These are phyloP conservation scores for Pantherophis alleghaniensis DNA, from an alignment of 2,797 vertebrate species.

Conservation along the genomic window DNA sequence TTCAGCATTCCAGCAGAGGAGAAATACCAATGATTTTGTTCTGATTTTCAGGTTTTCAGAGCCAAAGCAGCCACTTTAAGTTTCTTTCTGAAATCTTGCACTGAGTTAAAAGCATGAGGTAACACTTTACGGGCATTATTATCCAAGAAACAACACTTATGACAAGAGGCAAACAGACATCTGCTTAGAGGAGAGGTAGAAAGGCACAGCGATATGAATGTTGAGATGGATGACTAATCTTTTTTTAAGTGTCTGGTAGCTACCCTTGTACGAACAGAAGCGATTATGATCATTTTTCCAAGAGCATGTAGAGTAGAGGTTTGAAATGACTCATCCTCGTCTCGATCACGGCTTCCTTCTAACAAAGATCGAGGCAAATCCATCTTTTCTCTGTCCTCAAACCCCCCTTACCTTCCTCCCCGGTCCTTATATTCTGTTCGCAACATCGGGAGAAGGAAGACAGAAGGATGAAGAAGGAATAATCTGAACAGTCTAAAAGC, in stretches of 20 bases:
- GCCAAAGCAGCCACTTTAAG: not conserved
- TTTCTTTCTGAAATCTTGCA: not conserved
- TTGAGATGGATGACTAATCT: conserved; percentile 16
- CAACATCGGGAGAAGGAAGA: not conserved
- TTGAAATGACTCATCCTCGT: conserved; percentile 15
- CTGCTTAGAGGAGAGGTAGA: not conserved
- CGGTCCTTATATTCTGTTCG: not conserved
- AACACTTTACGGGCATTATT: not conserved
- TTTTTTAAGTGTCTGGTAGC: rapidly evolving
- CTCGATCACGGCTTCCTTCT: not conserved
- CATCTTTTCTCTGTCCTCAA: not conserved
- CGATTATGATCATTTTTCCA: not conserved
- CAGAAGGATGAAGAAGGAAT: not conserved
- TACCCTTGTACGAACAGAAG: not conserved
- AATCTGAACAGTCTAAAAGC: not conserved
- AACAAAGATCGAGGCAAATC: not conserved
- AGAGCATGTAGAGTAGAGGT: conserved; percentile 2
- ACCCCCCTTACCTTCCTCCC: too few species aligned
- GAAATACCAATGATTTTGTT: not conserved
- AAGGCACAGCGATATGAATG: not conserved
- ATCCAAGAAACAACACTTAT: not conserved
- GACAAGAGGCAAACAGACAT: not conserved
- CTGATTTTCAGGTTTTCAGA: not conserved
- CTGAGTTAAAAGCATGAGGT: not conserved
- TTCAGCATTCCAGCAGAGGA: not conserved